phyloP scores from a whole-genome alignment of 2,888 invertebrate species.

The Cosmorhoe ocellata region DNA sequence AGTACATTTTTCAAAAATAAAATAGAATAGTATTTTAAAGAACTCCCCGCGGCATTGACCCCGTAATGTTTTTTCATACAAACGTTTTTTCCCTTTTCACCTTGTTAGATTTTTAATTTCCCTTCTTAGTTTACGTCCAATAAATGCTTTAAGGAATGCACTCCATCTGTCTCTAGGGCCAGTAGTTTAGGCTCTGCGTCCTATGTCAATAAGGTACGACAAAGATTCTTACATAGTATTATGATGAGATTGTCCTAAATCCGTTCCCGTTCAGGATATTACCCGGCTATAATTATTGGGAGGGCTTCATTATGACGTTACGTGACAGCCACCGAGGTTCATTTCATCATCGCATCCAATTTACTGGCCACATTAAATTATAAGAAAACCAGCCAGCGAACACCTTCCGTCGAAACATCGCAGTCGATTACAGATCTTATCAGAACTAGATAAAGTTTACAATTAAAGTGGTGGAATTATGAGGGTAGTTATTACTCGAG shows the following conservation, averaged over 20 bases:
- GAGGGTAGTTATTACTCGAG: conserved; percentile 34
- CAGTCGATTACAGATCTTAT: conserved; percentile 30
- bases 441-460: conserved; percentile 36
- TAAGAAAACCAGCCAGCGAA: conserved; percentile 40
- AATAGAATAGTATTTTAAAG: no score
- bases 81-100: no score
- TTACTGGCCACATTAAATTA: conserved; percentile 57
- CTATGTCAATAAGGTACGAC: no score
- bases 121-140: no score
- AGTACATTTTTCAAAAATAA: no score
- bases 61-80: no score
- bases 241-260: conserved; percentile 26
- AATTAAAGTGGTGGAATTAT: background rate
- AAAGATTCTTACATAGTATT: no score
- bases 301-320: conserved; percentile 71
- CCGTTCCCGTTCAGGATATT: conserved; percentile 53
- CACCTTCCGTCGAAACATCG: conserved; percentile 31
- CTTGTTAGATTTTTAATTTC: no score
- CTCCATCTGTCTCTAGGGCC: no score
- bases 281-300: conserved; percentile 66
- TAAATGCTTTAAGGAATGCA: no score
- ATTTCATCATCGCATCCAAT: conserved; percentile 57
- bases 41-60: no score
- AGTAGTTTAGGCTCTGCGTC: no score
- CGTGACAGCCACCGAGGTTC: conserved; percentile 63